Base-by-base conservation (phyloP, 2,888 invertebrate genomes). In the Stramonita haemastoma region DNA sequence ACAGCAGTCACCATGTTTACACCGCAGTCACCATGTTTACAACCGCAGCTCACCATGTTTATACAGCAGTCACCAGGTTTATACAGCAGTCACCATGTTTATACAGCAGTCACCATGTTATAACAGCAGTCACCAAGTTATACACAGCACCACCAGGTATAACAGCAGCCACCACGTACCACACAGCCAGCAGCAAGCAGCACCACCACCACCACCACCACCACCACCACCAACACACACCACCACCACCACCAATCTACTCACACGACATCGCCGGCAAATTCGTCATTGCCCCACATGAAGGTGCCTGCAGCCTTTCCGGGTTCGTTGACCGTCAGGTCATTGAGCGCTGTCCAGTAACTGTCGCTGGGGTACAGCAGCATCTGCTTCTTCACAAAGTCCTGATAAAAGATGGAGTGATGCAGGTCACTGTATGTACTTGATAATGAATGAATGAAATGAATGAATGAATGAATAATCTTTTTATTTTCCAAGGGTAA, bases 211-310 rank as follows among this genome's bases (percentile, higher is more conserved):
- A n/a, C n/a, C n/a, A n/a, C n/a, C n/a, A n/a, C n/a, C n/a, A n/a
- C n/a, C n/a, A n/a, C n/a, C n/a, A n/a, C n/a, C n/a, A n/a, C n/a
- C n/a, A n/a, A n/a, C n/a, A n/a, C n/a, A n/a, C n/a, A n/a, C n/a
- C n/a, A n/a, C n/a, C n/a, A n/a, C n/a, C n/a, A n/a, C n/a, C n/a
- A n/a, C n/a, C n/a, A n/a, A n/a, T n/a, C n/a, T 46, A 73, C 73
- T 29, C 13, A 73, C 73, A 87, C 73, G 0, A 29, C 70, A 46
- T 87, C 87, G 46, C 70, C 46, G 19, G 56, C 36, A 26, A 87
- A n/a, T 36, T 87, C 87, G 56, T 79, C 77, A n/a, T 87, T 87
- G 77, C 57, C 77, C 87, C 87, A 87, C 87, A 87, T 34, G 87
- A 87, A 87, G 87, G 60, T 34, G 66, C 36, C 66, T 22, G n/a